Percentiles rank a stretch among this genome's conserved stretches.
These are phyloP conservation scores for Amphimallon solstitiale DNA, from an alignment of 2,888 invertebrate species.

Conservation along the genomic window DNA sequence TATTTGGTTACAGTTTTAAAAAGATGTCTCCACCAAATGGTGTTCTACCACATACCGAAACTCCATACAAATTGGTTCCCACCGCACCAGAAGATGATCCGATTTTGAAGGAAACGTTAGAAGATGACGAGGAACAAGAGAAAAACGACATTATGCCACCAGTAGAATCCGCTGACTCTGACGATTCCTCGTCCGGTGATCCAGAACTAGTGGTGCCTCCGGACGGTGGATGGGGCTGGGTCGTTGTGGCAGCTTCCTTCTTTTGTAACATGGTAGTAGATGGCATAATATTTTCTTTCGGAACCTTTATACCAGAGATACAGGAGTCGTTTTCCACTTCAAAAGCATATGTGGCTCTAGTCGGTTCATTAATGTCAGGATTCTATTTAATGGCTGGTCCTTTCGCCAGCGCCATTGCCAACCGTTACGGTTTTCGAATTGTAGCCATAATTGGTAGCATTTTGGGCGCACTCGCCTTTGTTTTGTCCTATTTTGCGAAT, in stretches of 20 bases:
- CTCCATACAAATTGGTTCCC: constrained; percentile 49
- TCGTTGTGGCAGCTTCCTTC: constrained; percentile 87
- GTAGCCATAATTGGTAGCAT: constrained; percentile 85
- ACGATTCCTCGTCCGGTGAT: constrained; percentile 44
- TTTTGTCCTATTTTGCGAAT: constrained; percentile 58
- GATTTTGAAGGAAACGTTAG: constrained; percentile 14
- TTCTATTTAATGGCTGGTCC: constrained; percentile 70
- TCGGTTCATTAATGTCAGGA: constrained; percentile 80
- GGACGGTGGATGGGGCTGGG: constrained; percentile 96
- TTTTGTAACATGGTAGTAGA: constrained; percentile 92
- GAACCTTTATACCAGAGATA: constrained; percentile 75
- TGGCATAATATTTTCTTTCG: constrained; percentile 89
- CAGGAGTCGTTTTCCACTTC: constrained; percentile 67
- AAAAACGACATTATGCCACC: constrained; percentile 34
- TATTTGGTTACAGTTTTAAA: constrained; percentile 24
- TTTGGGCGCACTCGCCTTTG: constrained; percentile 72
- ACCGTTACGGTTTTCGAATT: constrained; percentile 87
- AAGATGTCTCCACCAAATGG: constrained; percentile 53
- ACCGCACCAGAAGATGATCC: constrained; percentile 43
- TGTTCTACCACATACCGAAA: constrained; percentile 49
- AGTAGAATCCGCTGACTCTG: constrained; percentile 36
- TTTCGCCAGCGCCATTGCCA: constrained; percentile 89
- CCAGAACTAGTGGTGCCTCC: constrained; percentile 75
- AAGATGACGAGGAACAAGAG: constrained; percentile 31
- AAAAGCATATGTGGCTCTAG: constrained; percentile 68